phyloP scores from a whole-genome alignment of 92 coral and sea anemone species.

The Ricordea florida region DNA sequence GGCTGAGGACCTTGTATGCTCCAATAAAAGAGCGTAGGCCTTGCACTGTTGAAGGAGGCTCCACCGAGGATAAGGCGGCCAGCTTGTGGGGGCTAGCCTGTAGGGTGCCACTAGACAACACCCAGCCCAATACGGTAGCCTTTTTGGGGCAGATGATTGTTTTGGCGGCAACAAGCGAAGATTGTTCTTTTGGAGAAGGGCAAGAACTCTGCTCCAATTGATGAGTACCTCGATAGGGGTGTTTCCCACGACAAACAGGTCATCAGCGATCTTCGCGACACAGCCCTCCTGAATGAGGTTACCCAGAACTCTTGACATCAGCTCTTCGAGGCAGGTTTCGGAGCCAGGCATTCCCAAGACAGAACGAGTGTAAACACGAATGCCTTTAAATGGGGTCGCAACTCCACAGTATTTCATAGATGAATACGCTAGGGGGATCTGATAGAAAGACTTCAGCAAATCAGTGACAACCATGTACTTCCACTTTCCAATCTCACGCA shows the following conservation, averaged over 20 bases:
- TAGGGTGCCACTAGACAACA: too few species aligned
- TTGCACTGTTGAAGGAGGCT: too few species aligned
- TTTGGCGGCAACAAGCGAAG: slow-evolving; percentile 29
- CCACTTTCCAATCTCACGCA: slow-evolving; percentile 20
- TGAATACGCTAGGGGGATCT: slow-evolving; percentile 34
- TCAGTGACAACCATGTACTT: slow-evolving; percentile 27
- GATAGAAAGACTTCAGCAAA: slow-evolving; percentile 50
- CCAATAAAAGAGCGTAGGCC: too few species aligned
- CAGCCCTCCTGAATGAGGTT: slow-evolving; percentile 24
- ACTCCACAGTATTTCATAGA: slow-evolving; percentile 25
- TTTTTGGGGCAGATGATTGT: slow-evolving; percentile 29
- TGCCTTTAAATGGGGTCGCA: slow-evolving; percentile 10
- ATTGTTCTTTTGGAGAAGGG: slow-evolving; percentile 17
- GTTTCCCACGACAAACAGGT: slow-evolving; percentile 33
- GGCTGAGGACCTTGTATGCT: slow-evolving; percentile 13
- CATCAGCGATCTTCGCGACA: slow-evolving; percentile 17
- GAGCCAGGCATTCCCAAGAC: slow-evolving; percentile 47
- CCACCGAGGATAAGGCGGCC: too few species aligned
- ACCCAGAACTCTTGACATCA: not conserved
- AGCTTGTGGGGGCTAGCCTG: too few species aligned
- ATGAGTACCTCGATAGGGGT: slow-evolving; percentile 6
- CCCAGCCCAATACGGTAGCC: slow-evolving; percentile 41
- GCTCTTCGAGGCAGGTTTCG: slow-evolving; percentile 30
- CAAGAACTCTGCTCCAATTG: slow-evolving; percentile 16
- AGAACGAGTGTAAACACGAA: too few species aligned